Evolutionary conservation across 2,797 vertebrate genomes (phyloP).

Genomic region (Morelia viridis): DNA sequence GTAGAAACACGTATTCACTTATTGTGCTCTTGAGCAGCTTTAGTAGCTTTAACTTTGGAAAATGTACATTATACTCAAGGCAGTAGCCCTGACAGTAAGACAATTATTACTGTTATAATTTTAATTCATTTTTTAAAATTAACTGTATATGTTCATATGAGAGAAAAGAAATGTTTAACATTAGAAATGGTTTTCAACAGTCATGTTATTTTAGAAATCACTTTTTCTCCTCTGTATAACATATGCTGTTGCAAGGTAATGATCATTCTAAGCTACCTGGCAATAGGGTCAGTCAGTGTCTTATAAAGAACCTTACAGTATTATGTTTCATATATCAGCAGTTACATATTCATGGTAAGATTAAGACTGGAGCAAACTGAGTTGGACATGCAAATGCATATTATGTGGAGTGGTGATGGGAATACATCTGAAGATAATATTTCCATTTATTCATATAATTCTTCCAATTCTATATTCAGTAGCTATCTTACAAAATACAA

Average conservation of each 20-base stretch:
- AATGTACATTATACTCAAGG: conserved; percentile 7
- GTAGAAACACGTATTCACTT: conserved; percentile 10
- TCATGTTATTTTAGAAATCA: conserved; percentile 3
- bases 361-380: conserved; percentile 30
- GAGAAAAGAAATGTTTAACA: conserved; percentile 37
- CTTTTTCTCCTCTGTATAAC: not conserved
- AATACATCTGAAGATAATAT: not conserved
- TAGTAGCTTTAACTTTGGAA: conserved; percentile 9
- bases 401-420: not conserved
- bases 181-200: conserved; percentile 1
- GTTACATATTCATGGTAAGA: conserved; percentile 22
- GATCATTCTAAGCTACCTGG: not conserved
- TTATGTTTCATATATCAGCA: not conserved
- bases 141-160: conserved; percentile 46
- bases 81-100: conserved; percentile 41
- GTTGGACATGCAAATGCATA: not conserved
- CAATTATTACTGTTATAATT: conserved; percentile 44
- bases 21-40: conserved; percentile 34
- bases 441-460: not conserved
- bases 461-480: conserved; percentile 2
- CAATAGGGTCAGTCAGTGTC: conserved; percentile 11
- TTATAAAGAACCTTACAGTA: not conserved
- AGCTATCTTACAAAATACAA: conserved; percentile 20
- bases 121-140: conserved; percentile 60
- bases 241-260: conserved; percentile 30